These are phyloP conservation scores for Poecile montanus DNA, from an alignment of 2,797 vertebrate species.

Conservation along the genomic window DNA sequence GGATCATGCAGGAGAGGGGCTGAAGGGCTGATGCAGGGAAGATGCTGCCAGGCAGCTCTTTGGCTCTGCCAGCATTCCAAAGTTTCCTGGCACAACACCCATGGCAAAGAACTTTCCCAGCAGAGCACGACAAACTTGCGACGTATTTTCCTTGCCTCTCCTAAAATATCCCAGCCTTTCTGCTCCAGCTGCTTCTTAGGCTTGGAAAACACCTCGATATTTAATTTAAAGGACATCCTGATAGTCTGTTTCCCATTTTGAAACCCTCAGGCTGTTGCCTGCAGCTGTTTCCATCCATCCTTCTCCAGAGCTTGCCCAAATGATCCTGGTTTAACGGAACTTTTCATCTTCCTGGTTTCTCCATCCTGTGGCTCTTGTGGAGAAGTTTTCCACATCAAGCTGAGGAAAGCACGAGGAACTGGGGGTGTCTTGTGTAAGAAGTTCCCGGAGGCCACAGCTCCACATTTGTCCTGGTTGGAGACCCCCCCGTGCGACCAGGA, in stretches of 20 bases:
- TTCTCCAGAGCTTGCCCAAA: background rate
- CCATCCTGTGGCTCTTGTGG: conserved; percentile 3
- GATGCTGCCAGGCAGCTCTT: background rate
- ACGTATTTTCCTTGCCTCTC: rapidly evolving
- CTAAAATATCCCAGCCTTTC: background rate
- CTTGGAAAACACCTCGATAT: background rate
- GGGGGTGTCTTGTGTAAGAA: background rate
- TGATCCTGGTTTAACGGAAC: background rate
- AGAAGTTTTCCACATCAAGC: background rate
- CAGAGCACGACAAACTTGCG: rapidly evolving
- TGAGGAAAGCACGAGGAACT: background rate
- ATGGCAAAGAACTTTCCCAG: background rate
- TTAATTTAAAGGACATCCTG: background rate
- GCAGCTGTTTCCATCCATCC: background rate
- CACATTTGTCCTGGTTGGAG: background rate
- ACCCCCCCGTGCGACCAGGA: rapidly evolving
- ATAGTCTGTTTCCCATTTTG: background rate
- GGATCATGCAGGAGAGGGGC: background rate
- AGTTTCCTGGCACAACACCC: background rate
- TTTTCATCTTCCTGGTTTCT: conserved; percentile 3
- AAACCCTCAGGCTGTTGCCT: background rate
- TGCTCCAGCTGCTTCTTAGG: background rate
- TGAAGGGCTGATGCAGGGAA: background rate
- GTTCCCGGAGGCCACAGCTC: rapidly evolving
- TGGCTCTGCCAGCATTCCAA: background rate